Evolutionary conservation across 1,140 invertebrate species (phyloP), one percentile per base, ranked within the genome.

Genomic region (Drosophila repleta): DNA sequence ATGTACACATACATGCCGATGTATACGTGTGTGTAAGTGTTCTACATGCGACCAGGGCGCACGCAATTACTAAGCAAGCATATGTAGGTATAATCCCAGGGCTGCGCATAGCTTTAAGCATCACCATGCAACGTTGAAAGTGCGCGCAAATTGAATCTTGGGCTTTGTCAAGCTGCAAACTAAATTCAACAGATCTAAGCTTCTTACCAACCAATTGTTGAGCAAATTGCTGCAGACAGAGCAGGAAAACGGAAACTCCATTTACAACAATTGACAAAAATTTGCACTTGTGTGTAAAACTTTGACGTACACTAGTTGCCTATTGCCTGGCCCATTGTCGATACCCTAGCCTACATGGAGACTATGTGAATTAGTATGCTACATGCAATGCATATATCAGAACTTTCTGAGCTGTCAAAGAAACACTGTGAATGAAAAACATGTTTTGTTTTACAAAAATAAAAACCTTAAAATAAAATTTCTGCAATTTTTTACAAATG

Each of bases 261-360:
- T 75, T 83, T 83, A 72, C 79, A 79, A 74, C 79, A 84, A 84
- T 84, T 76, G 81, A 74, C 81, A 85, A 74, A 84, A 85, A 84
- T 84, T 84, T 80, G 76, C 80, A 84, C 81, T 84, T 80, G 76
- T 65, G 67, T 71, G 79, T 43, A 65, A 83, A 82, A 82, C 79
- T 82, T 82, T 79, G 45, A 56, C 79, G 39, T 79, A 56, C 56
- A 39, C 10, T 18, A 58, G 55, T 48, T 56, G n/a, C n/a, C n/a
- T n/a, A n/a, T n/a, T n/a, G 26, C 8, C 32, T 11, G 32, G 32
- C 18, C 45, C 63, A 48, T 18, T 32, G 21, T 57, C 35, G 5
- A 37, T 58, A n/a, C 65, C 20, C 37, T 41, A 43, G 11, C 17
- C 6, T 6, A 53, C 29, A 48, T 20, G 6, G n/a, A 7, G 5